These are phyloP conservation scores for Taurulus bubalis DNA, from an alignment of 2,113 vertebrate genomes.

Conservation along the genomic window DNA sequence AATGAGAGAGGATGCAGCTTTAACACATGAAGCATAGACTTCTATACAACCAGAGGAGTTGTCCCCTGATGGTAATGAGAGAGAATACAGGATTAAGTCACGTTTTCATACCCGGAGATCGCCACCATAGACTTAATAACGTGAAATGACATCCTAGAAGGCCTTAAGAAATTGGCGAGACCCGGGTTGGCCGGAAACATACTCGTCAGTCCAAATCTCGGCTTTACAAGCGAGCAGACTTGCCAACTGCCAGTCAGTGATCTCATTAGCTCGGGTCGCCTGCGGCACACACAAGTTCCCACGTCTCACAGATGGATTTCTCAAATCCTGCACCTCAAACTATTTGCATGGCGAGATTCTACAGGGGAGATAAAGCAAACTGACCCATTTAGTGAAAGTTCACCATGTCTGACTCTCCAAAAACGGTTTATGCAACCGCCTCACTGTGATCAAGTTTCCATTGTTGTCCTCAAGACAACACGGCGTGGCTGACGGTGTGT, in stretches of 20 bases:
- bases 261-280: background rate
- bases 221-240: too few species aligned
- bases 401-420: background rate
- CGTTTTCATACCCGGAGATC: too few species aligned
- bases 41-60: too few species aligned
- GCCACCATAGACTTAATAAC: too few species aligned
- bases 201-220: background rate
- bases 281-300: background rate
- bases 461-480: background rate
- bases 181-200: background rate
- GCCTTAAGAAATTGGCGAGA: too few species aligned
- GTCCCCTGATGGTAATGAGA: too few species aligned
- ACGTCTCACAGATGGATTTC: background rate
- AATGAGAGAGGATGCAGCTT: too few species aligned
- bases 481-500: constrained; percentile 7
- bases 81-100: too few species aligned
- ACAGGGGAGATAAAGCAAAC: background rate
- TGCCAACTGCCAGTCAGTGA: background rate
- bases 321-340: background rate
- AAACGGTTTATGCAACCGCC: background rate
- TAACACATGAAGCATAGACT: too few species aligned
- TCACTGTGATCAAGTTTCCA: background rate
- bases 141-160: too few species aligned
- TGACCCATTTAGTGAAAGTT: constrained; percentile 1
- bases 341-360: background rate